Conservation (phyloP, 64 coral and sea anemone species). For the Pocillopora verrucosa region DNA sequence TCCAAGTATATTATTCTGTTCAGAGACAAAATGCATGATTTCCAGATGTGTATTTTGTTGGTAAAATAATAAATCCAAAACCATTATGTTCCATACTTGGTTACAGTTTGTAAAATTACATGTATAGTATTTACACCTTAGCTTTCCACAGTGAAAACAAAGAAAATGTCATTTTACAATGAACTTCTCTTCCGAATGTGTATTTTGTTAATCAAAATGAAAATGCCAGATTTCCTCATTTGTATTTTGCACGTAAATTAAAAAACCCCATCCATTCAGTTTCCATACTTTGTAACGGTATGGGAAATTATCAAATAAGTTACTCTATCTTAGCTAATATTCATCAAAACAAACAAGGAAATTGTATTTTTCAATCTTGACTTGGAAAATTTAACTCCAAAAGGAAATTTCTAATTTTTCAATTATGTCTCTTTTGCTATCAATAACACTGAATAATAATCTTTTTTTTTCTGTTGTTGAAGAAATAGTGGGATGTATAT, state of each 20-base stretch:
- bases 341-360: constrained; percentile 1
- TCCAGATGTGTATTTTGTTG: constrained; percentile 1
- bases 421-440: neutral
- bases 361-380: neutral
- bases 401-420: neutral
- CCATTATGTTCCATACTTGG: neutral
- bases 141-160: neutral
- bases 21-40: neutral
- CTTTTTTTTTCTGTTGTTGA: neutral
- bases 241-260: neutral
- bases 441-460: neutral
- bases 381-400: constrained; percentile 6
- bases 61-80: neutral
- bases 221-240: constrained; percentile 19
- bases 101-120: neutral
- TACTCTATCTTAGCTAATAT: neutral
- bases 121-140: neutral
- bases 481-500: neutral
- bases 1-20: neutral
- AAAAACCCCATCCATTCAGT: neutral
- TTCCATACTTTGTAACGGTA: neutral
- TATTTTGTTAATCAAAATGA: neutral
- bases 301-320: neutral
- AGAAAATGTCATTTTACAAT: neutral
- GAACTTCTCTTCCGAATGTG: neutral